These are phyloP conservation scores for Tricholaema leucomelas DNA, from an alignment of 2,113 vertebrate genomes.

Conservation along the genomic window DNA sequence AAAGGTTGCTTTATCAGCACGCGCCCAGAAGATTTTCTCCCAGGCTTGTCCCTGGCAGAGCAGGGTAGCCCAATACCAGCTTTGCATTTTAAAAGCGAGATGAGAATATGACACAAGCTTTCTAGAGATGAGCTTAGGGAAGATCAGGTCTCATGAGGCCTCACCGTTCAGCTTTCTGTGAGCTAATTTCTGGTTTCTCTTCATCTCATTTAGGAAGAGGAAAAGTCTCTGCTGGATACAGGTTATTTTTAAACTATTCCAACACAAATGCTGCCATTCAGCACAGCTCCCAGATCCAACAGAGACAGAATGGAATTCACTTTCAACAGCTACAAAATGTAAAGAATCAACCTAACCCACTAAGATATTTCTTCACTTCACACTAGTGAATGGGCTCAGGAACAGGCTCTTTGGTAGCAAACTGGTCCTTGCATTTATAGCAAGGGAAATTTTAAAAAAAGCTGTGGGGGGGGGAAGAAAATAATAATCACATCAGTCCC, in stretches of 20 bases:
- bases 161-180: not conserved
- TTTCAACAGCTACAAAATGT: not conserved
- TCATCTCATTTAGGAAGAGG: not conserved
- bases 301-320: not conserved
- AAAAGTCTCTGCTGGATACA: not conserved
- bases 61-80: not conserved
- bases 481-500: not conserved
- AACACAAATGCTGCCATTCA: not conserved
- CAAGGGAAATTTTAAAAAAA: not conserved
- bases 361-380: not conserved
- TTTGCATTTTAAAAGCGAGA: not conserved
- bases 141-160: not conserved
- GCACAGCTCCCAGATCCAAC: not conserved
- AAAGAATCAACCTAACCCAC: not conserved
- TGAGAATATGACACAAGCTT: not conserved
- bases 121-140: not conserved
- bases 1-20: conserved; percentile 29
- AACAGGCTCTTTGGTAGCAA: not conserved
- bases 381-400: not conserved
- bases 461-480: not conserved
- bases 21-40: not conserved
- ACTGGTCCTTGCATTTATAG: not conserved
- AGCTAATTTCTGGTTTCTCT: conserved; percentile 5
- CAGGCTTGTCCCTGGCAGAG: not conserved
- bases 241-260: conserved; percentile 11